Conservation (phyloP, 2,888 invertebrate species). For the Himalopsyche anomala region DNA sequence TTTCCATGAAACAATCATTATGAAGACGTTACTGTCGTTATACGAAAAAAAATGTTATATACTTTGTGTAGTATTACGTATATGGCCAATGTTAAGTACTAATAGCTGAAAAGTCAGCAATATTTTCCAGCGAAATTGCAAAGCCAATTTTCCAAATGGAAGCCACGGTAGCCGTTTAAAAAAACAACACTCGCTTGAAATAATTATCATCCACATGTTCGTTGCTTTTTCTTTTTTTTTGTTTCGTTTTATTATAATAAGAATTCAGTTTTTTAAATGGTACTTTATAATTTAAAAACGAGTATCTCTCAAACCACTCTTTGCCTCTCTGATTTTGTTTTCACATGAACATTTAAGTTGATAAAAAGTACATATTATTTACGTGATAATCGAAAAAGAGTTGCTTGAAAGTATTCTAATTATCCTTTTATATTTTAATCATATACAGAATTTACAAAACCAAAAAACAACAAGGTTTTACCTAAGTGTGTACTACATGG, state of each 20-base stretch:
- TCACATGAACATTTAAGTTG: not conserved
- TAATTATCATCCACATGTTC: slow-evolving; percentile 16
- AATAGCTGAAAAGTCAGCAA: slow-evolving; percentile 23
- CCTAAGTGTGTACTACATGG: too few relatives aligned
- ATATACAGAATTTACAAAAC: too few relatives aligned
- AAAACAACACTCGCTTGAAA: slow-evolving; percentile 13
- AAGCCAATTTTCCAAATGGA: slow-evolving; percentile 32
- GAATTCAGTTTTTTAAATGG: not conserved
- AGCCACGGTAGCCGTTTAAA: not conserved
- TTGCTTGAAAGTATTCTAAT: too few relatives aligned
- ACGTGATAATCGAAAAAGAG: too few relatives aligned
- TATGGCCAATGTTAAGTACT: not conserved
- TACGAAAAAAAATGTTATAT: too few relatives aligned
- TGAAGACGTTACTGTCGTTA: too few relatives aligned
- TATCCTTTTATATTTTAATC: too few relatives aligned
- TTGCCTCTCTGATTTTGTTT: not conserved
- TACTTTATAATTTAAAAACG: not conserved
- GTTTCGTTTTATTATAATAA: not conserved
- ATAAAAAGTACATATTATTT: too few relatives aligned
- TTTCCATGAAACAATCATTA: too few relatives aligned
- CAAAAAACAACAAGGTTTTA: too few relatives aligned
- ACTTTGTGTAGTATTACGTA: too few relatives aligned
- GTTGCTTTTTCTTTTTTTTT: not conserved
- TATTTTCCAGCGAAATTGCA: not conserved
- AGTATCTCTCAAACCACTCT: not conserved